phyloP scores from a whole-genome alignment of 2,797 vertebrate genomes.

The Anniella stebbinsi region DNA sequence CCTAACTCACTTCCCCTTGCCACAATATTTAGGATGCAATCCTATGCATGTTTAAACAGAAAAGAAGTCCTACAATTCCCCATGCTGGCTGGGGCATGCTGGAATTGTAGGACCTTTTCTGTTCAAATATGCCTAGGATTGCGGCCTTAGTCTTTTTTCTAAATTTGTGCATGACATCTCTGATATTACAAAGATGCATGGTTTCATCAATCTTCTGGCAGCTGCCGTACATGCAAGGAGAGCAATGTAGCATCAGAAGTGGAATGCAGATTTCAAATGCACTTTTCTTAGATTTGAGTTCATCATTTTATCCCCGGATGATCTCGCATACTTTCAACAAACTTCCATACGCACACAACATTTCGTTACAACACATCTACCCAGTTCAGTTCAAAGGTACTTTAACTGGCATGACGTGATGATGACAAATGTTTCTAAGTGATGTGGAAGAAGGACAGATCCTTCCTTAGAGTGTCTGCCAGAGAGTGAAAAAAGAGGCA shows the following conservation, averaged over 20 bases:
- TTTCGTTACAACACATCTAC: neutral
- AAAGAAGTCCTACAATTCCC: too few relatives aligned
- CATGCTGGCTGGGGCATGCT: too few relatives aligned
- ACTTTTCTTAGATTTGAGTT: neutral
- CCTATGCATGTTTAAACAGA: too few relatives aligned
- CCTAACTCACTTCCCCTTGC: neutral
- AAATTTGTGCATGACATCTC: neutral
- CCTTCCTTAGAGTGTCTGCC: neutral
- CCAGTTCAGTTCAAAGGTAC: neutral
- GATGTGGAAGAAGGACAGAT: neutral
- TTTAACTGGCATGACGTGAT: neutral
- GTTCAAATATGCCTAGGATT: too few relatives aligned
- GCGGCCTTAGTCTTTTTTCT: neutral
- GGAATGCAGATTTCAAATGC: neutral
- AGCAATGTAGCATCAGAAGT: neutral
- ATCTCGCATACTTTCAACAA: neutral
- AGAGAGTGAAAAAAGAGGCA: neutral
- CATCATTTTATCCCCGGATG: neutral
- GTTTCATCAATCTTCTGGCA: neutral
- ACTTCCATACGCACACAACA: neutral
- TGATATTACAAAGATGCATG: neutral
- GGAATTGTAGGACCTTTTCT: too few relatives aligned
- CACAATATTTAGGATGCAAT: too few relatives aligned
- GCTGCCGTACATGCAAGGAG: neutral
- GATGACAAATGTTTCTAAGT: neutral